Base-by-base conservation (phyloP, 1,140 invertebrate species). In the Magallana angulata region DNA sequence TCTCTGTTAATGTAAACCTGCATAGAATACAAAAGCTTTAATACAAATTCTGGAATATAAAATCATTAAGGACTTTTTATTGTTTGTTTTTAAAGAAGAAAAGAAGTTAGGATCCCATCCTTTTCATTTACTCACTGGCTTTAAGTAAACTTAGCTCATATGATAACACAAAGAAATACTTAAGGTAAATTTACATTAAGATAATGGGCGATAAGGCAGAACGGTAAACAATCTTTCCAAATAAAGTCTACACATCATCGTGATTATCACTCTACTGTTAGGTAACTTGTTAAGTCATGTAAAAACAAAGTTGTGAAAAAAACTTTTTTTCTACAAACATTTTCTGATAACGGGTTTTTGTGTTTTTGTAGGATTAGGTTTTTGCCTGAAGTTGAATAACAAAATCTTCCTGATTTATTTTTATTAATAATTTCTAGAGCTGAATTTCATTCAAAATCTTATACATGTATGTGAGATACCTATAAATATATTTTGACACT, bases 131-230 rank as follows among this genome's bases (percentile, higher is more conserved):
- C 14, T 76, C 7, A 30, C 11, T 76, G 12, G 36, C 68, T 36
- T 8, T 48, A 76, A 36, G 36, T 30, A 76, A 76, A 76, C 68
- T 30, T 4, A n/a, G 60, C n/a, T 16, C 60, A 62, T 62, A 62
- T 62, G 24, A 76, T 76, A 76, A 36, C 24, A 11, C 36, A 76
- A 24, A 76, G 68, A 76, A 76, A 30, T 76, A 30, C 68, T 76
- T 76, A 36, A 76, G 30, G 18, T 76, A 76, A 30, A 76, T 76
- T 76, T 76, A 76, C 68, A 36, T 30, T 76, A 30, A 76, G 68
- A 76, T 76, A 76, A 76, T 76, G 68, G 24, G 14, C 11, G 68
- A 36, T 76, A 76, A 76, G 30, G 9, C 12, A 30, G 7, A 76
- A 18, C 18, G 9, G 18, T 18, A 76, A 24, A 36, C 36, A 76